Base-by-base conservation (phyloP, 2,797 vertebrate species). In the Lateolabrax maculatus region DNA sequence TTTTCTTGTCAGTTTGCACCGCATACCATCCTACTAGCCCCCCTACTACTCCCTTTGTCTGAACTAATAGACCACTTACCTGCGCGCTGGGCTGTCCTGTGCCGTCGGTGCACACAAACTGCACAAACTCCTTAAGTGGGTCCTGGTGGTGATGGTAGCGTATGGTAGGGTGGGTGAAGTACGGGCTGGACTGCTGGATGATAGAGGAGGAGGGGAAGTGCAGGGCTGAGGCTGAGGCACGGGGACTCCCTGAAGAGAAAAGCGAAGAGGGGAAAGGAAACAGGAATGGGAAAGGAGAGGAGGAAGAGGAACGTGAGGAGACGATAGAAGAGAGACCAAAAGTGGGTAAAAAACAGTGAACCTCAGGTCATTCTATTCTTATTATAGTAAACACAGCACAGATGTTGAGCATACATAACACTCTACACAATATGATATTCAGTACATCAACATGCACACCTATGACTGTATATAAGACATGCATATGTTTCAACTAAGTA, bases 61-160 rank as follows among this genome's bases (percentile, higher is more conserved):
- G 41, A 58, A 44, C 31, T 44, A 51, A 43, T 1, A 43, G 49
- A 74, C 62, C 64, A 76, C 96, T 94, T 95, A 98, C 97, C 97
- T 98, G 98, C 89, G 95, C 94, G 75, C 97, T 93, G 78, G 97
- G 96, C 96, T 97, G 98, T 79, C 97, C 96, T 29, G 97, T 95
- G 87, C 97, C 96, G 25, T 98, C 98, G 29, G 98, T 96, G 94
- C 97, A 98, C 94, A 98, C 97, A 79, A 99, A 98, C 96, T 98
- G 97, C 91, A 98, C 98, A 77, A 99, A 98, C 94, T 99, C 98
- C 96, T 99, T 98, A 92, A 99, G 97, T 9, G 97, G 97, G 94
- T 98, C 97, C 96, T 98, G 97, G 80, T 98, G 97, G 95, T 98
- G 98, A 93, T 98, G 97, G 95, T 98, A 99, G 90, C 98, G 98